Percentiles rank a stretch among this genome's conserved stretches.
phyloP scores from a whole-genome alignment of 2,888 invertebrate species.

The Xestobium rufovillosum region DNA sequence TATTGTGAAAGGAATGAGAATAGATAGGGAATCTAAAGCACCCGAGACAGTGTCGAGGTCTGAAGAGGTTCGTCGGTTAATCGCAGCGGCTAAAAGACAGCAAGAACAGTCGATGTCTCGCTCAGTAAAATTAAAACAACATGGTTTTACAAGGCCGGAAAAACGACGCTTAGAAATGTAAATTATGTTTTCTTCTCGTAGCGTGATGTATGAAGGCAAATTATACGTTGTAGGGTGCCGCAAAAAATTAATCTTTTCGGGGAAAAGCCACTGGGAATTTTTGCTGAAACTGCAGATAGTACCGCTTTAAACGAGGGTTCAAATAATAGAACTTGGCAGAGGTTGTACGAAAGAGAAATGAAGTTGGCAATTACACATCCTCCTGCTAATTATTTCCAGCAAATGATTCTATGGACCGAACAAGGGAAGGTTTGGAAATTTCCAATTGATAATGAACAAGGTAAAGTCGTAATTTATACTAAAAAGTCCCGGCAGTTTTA shows the following conservation, averaged over 20 bases:
- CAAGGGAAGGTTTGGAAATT: conserved; percentile 94
- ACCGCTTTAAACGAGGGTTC: conserved; percentile 35
- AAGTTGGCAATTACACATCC: conserved; percentile 60
- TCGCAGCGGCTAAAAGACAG: conserved; percentile 37
- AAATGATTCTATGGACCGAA: conserved; percentile 90
- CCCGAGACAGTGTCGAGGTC: conserved; percentile 44
- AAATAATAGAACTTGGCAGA: conserved; percentile 59
- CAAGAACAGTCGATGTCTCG: conserved; percentile 12
- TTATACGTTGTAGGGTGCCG: conserved; percentile 26
- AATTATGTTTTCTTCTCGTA: too few species aligned
- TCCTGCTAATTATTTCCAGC: conserved; percentile 84
- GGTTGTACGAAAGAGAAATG: conserved; percentile 58
- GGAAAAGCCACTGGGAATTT: conserved; percentile 57
- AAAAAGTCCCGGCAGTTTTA: not conserved
- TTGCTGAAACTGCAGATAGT: conserved; percentile 40
- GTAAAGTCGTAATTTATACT: conserved; percentile 46
- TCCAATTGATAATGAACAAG: conserved; percentile 96
- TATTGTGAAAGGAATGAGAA: conserved; percentile 68
- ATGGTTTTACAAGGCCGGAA: too few species aligned
- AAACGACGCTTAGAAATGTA: too few species aligned
- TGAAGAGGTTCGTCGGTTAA: conserved; percentile 48
- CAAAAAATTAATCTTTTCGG: conserved; percentile 56
- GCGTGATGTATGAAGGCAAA: too few species aligned
- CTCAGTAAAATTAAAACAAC: too few species aligned
- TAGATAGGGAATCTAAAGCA: conserved; percentile 51